Conservation (phyloP, 1,140 invertebrate species). For the Drosophila kurseongensis region DNA sequence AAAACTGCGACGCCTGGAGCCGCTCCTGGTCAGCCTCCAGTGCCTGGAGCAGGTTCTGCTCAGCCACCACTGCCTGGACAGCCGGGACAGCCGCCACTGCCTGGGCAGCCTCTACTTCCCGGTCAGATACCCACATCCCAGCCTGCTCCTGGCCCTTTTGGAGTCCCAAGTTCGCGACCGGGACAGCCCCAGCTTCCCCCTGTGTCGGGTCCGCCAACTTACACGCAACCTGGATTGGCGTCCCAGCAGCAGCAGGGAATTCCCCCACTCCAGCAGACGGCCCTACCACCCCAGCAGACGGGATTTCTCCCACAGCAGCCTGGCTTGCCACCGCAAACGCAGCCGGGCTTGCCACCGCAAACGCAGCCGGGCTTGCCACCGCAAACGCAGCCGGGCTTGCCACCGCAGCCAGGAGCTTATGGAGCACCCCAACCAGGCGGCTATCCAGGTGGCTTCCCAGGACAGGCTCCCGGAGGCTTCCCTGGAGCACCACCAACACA, state of each 20-base stretch:
- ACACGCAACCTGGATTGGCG: conserved; percentile 31
- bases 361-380: conserved; percentile 14
- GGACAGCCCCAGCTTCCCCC: conserved; percentile 39
- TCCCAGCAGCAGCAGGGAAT: conserved; percentile 8
- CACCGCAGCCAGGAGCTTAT: conserved; percentile 33
- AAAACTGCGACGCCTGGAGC: conserved; percentile 46
- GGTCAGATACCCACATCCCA: conserved; percentile 46
- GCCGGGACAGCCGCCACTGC: conserved; percentile 18
- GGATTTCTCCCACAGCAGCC: conserved; percentile 5
- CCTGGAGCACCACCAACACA: conserved; percentile 58
- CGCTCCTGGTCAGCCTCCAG: conserved; percentile 18
- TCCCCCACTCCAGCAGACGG: conserved; percentile 14
- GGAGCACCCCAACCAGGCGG: conserved; percentile 34
- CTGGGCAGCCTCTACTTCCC: conserved; percentile 8
- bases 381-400: neutral
- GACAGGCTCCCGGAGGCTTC: conserved; percentile 30
- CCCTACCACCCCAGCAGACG: conserved; percentile 27
- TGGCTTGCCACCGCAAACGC: conserved; percentile 21
- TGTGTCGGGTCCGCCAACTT: conserved; percentile 17
- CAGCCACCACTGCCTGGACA: conserved; percentile 7
- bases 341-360: conserved; percentile 38
- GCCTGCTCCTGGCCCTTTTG: conserved; percentile 19
- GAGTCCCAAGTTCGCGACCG: conserved; percentile 27
- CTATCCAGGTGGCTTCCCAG: conserved; percentile 39
- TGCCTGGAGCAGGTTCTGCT: conserved; percentile 15